A percentile compares a stretch with the other conserved stretches of the same genome.
phyloP scores from a whole-genome alignment of 1,140 invertebrate species.

The Rhyacophila brunnea region DNA sequence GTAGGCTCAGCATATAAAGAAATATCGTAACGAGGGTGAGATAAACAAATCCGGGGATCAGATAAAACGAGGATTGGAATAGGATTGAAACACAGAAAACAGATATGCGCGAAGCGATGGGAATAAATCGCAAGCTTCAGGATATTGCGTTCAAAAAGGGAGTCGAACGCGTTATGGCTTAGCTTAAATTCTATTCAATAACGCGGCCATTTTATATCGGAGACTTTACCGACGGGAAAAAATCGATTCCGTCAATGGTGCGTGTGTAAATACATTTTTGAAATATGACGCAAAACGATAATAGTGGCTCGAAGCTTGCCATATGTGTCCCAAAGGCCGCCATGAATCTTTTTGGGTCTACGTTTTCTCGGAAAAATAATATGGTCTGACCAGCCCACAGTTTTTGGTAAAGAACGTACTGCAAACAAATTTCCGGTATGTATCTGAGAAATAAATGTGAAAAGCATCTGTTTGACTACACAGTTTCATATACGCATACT shows the following conservation, averaged over 20 bases:
- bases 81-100: conserved; percentile 27
- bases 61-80: conserved; percentile 17
- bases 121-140: conserved; percentile 19
- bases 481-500: too few species aligned
- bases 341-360: too few species aligned
- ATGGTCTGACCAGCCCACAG: too few species aligned
- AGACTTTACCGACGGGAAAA: conserved; percentile 14
- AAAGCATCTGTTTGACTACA: too few species aligned
- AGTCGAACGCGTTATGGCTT: background rate
- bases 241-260: conserved; percentile 11
- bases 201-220: conserved; percentile 5
- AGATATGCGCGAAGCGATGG: conserved; percentile 14
- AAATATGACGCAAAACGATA: too few species aligned
- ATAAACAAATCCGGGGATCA: conserved; percentile 29
- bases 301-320: too few species aligned
- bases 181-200: conserved; percentile 2
- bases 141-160: conserved; percentile 15
- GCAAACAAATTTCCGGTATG: too few species aligned
- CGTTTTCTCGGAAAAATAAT: too few species aligned
- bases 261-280: too few species aligned
- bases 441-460: too few species aligned
- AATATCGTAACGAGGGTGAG: conserved; percentile 10
- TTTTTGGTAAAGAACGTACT: too few species aligned
- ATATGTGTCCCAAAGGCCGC: too few species aligned
- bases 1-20: conserved; percentile 3